Base-by-base conservation (phyloP, 2,888 invertebrate genomes). In the Serrognathus titanus region DNA sequence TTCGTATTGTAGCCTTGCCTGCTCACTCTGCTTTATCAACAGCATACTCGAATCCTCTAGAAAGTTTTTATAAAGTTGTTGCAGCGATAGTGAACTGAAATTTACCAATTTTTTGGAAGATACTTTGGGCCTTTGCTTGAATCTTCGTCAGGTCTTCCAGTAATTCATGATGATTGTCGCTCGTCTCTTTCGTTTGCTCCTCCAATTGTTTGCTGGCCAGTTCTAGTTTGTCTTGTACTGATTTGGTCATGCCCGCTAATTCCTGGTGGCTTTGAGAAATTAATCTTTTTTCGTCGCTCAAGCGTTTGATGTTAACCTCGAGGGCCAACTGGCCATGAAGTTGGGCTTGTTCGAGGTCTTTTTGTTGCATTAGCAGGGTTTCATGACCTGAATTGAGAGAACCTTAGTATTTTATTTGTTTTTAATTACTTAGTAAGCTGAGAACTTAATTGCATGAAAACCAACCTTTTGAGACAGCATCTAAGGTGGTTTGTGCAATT, bases 241-340 rank as follows among this genome's bases (percentile, higher is more conserved):
- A 79, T 61, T 79, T 78, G 1, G 84, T 81, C 78, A 85, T 79
- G 12, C 75, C 64, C 8, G 81, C 75, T 16, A 86, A 72, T 60
- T 83, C 79, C 55, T 75, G 71, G 65, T 86, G 84, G 2, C 85
- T 84, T 20, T 82, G 74, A 35, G 80, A 76, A 58, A 86, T 85
- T 51, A 85, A 70, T 38, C 80, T 78, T 68, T 84, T 85, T 69
- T 86, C 86, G 53, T 80, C 77, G n/a, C 75, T 75, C 48, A 86
- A 71, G 53, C 83, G 78, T 53, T 77, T 76, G 52, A 86, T 78
- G 72, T 85, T 86, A 49, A 76, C 73, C 43, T 81, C 78, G 5
- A 85, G 76, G 11, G 80, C 73, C 46, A 78, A 70, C 61, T 84
- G 80, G 10, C 83, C 80, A 41, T 75, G 69, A 38, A 76, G 62